Conservation (phyloP, 1,140 invertebrate species). For the Riptortus pedestris region DNA sequence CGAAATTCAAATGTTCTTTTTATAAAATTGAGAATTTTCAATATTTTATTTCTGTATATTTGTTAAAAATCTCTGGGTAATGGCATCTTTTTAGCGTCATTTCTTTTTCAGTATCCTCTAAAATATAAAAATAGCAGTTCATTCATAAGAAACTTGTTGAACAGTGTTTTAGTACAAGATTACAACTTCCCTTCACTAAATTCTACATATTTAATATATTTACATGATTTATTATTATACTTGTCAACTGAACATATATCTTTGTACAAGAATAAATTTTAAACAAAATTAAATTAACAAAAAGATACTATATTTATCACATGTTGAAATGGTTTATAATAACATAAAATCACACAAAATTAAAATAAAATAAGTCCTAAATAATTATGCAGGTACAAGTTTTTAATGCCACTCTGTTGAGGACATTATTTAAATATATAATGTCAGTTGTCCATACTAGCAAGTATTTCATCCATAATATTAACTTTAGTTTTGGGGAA, state of each 20-base stretch:
- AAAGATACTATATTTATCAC: neutral
- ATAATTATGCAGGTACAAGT: conserved; percentile 11
- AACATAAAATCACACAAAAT: neutral
- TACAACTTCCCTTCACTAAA: too few relatives aligned
- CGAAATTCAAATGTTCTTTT: too few relatives aligned
- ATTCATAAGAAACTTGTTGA: too few relatives aligned
- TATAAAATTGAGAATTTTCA: too few relatives aligned
- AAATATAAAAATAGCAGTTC: too few relatives aligned
- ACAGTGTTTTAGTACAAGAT: too few relatives aligned
- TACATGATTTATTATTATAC: too few relatives aligned
- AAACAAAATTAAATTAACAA: neutral
- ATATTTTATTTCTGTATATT: too few relatives aligned
- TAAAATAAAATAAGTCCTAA: neutral
- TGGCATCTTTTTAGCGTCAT: too few relatives aligned
- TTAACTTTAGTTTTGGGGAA: conserved; percentile 11
- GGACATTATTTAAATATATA: neutral
- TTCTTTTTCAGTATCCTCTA: too few relatives aligned
- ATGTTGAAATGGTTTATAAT: neutral
- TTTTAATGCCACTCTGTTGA: neutral
- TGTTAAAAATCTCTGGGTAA: too few relatives aligned
- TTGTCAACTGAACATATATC: neutral
- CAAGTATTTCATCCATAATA: conserved; percentile 9
- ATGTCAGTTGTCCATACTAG: conserved; percentile 13
- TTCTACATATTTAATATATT: too few relatives aligned
- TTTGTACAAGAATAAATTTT: neutral